Evolutionary conservation across 2,888 invertebrate genomes (phyloP), one percentile per base, ranked within the genome.

Genomic region (Vanessa cardui): DNA sequence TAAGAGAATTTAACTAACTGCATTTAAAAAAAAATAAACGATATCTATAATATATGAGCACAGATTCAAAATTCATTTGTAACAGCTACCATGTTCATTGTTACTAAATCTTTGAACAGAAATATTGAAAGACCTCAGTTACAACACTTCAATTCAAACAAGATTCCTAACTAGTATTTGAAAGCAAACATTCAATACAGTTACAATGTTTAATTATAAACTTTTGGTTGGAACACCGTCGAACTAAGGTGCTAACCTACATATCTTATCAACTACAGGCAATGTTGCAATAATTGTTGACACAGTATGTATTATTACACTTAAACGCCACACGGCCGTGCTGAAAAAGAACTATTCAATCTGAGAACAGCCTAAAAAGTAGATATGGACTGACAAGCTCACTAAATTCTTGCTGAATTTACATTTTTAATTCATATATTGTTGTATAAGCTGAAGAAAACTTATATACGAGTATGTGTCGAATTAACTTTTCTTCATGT

Each of bases 231-330:
- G 46, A 63, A 62, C 59, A 46, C 45, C 49, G 62, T 62, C 59
- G 69, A 64, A 59, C 47, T 64, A 45, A 69, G 71, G 67, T 73
- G 70, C 73, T 81, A 80, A 80, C 83, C 83, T 79, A 85, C 80
- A 80, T 84, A 78, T 73, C 74, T 82, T 83, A 84, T 83, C 86
- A 72, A 45, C 52, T 73, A 66, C 65, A 70, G 60, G 62, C 70
- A 59, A 74, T 84, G 82, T 78, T 76, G 84, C 76, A 83, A 83
- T 78, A 76, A 81, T 82, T 80, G 71, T 79, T 75, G 78, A 76
- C 74, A 71, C 70, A 70, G 79, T 62, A 62, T 60, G 52, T 39
- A 52, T 52, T 54, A 52, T 66, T 56, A 52, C 12, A 21, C 6
- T 46, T 20, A 21, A 44, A 54, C n/a, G 16, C 7, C 45, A 18